Evolutionary conservation across 2,888 invertebrate species (phyloP), one percentile per base, ranked within the genome.

Genomic region (Dicranocentrus wangi): DNA sequence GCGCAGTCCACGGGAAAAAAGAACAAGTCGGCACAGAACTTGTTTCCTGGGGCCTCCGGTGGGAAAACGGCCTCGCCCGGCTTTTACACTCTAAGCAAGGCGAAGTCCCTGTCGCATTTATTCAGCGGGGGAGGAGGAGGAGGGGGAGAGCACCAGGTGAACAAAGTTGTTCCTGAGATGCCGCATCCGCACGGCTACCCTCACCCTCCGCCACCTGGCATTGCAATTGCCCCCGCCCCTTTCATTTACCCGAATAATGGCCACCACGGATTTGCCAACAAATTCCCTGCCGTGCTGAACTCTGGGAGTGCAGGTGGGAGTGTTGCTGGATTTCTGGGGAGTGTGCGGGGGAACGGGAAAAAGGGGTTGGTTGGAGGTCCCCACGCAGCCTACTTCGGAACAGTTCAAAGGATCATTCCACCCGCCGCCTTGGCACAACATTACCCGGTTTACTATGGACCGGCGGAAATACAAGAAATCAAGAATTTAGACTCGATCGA

Each of bases 351-450:
- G 2, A 69, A 89, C 93, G 73, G 90, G 8, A 72, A 82, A 43
- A 82, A 93, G 61, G 91, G 92, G 85, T 88, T 90, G 17, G 87
- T 92, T 39, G 93, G 94, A 5, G 95, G 95, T 0, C 95, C 95
- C 0, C 93, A 95, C 88, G 94, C 95, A 1, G 95, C 95, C 1
- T 95, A 95, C 87, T 95, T 95, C 87, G 95, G 95, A 15, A 95
- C 95, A 47, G 77, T 81, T 43, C 85, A 85, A 43, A 66, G 85
- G 15, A 77, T 82, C 15, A 71, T 80, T 2, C 83, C 86, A n/a
- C 77, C 80, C 32, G 39, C 84, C 77, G 78, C 82, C 43, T 63
- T 76, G 70, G 10, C 83, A 69, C 81, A 81, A 77, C 71, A 71
- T 71, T 72, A 81, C 66, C 75, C 83, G 65, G 51, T 78, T 55